Percentiles rank a stretch among this genome's conserved stretches.
Evolutionary conservation across 1,140 invertebrate genomes (phyloP).

Genomic region (Drosophila takahashii): DNA sequence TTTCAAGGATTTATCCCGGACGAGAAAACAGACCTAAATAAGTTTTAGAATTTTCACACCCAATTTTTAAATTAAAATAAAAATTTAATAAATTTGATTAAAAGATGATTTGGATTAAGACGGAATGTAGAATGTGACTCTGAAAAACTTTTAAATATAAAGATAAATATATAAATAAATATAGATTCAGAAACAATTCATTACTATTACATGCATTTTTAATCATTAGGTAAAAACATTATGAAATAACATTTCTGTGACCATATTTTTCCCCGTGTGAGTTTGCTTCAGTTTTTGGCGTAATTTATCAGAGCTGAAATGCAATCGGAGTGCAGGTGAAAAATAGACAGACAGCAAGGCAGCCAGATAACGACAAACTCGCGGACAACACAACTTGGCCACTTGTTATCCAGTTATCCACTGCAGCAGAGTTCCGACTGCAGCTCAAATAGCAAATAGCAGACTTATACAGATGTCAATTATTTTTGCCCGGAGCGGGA

Average conservation of each 20-base stretch:
- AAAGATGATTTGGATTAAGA: no score
- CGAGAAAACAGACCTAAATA: no score
- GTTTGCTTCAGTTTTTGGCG: slow-evolving; percentile 40
- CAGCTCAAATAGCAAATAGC: slow-evolving; percentile 53
- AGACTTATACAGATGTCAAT: slow-evolving; percentile 80
- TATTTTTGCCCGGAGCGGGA: slow-evolving; percentile 65
- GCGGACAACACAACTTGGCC: slow-evolving; percentile 54
- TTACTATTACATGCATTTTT: background rate
- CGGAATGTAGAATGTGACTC: no score
- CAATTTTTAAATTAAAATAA: no score
- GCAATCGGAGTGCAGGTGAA: slow-evolving; percentile 66
- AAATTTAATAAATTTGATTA: no score
- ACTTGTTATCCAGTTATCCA: slow-evolving; percentile 59
- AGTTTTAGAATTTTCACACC: no score
- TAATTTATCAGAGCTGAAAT: slow-evolving; percentile 65
- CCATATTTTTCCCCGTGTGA: slow-evolving; percentile 8
- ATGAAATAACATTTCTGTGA: background rate
- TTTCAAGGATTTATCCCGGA: no score
- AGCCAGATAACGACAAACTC: slow-evolving; percentile 44
- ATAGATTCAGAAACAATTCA: no score
- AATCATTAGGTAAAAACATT: background rate
- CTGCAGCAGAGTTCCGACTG: background rate
- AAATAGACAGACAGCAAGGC: slow-evolving; percentile 62
- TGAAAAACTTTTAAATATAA: no score
- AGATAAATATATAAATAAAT: no score